phyloP scores from a whole-genome alignment of 2,797 vertebrate genomes.

The Lagodon rhomboides region DNA sequence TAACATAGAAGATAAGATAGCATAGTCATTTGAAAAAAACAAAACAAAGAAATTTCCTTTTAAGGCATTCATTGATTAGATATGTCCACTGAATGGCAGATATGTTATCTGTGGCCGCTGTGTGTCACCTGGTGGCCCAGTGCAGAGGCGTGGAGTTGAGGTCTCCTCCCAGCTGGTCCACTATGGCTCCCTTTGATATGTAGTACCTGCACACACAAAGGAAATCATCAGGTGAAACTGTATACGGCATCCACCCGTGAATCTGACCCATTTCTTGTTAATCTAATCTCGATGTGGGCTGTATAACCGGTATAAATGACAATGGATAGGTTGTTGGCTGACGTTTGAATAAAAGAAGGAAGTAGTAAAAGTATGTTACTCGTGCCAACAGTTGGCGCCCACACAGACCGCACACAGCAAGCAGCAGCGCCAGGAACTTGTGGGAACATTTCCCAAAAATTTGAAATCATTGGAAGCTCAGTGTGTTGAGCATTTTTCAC shows the following conservation, averaged over 20 bases:
- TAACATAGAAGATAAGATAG: not conserved
- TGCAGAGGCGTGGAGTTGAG: constrained; percentile 98
- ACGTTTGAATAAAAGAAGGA: not conserved
- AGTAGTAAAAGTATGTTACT: not conserved
- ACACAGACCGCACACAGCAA: not conserved
- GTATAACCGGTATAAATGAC: not conserved
- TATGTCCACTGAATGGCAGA: not conserved
- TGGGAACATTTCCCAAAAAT: not conserved
- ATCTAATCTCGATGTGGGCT: not conserved
- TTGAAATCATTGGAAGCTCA: not conserved
- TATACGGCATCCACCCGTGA: not conserved
- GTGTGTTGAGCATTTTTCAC: not conserved
- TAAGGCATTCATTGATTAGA: not conserved
- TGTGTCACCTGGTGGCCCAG: constrained; percentile 96
- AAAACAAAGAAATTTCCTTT: not conserved
- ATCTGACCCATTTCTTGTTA: not conserved
- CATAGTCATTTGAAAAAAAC: not conserved
- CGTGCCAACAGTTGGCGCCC: not conserved
- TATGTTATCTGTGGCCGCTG: not conserved
- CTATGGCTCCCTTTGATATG: constrained; percentile 98
- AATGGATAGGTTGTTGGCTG: not conserved
- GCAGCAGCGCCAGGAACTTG: too few species aligned
- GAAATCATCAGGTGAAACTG: constrained; percentile 6
- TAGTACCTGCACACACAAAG: constrained; percentile 89
- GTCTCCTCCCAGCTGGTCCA: constrained; percentile 98